phyloP scores from a whole-genome alignment of 2,888 invertebrate species.

The Agonum fuliginosum region DNA sequence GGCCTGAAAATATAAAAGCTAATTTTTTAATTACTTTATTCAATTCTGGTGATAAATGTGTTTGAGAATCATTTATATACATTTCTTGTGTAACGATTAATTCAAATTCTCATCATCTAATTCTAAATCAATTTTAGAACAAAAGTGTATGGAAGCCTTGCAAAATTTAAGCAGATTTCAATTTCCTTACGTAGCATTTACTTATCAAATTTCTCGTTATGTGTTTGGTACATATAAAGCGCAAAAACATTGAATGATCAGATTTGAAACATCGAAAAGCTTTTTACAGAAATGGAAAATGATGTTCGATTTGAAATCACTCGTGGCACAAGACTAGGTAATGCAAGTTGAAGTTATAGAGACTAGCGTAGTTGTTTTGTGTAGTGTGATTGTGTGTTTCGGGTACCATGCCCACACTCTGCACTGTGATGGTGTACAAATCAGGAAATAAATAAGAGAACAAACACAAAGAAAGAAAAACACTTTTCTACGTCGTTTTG shows the following conservation, averaged over 20 bases:
- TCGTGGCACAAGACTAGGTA: constrained; percentile 6
- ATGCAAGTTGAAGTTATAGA: constrained; percentile 13
- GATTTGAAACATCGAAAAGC: constrained; percentile 7
- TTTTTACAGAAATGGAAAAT: constrained; percentile 1
- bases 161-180: constrained; percentile 20
- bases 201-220: constrained; percentile 12
- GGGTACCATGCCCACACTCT: constrained; percentile 39
- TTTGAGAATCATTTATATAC: constrained; percentile 15
- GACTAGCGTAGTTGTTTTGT: constrained; percentile 20
- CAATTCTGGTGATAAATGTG: neutral
- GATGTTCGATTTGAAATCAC: constrained; percentile 10
- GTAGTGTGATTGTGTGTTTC: constrained; percentile 13
- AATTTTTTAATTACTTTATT: neutral
- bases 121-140: neutral
- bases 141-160: constrained; percentile 13
- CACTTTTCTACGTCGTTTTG: neutral
- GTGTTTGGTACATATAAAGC: constrained; percentile 10
- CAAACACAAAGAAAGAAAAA: neutral
- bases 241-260: neutral
- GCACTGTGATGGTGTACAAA: constrained; percentile 27
- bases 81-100: constrained; percentile 16
- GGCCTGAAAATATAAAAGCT: neutral
- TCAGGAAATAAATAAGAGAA: constrained; percentile 26
- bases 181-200: constrained; percentile 23
- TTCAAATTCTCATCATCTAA: neutral